phyloP scores from a whole-genome alignment of 2,888 invertebrate species.

The Cheilosia pagana region DNA sequence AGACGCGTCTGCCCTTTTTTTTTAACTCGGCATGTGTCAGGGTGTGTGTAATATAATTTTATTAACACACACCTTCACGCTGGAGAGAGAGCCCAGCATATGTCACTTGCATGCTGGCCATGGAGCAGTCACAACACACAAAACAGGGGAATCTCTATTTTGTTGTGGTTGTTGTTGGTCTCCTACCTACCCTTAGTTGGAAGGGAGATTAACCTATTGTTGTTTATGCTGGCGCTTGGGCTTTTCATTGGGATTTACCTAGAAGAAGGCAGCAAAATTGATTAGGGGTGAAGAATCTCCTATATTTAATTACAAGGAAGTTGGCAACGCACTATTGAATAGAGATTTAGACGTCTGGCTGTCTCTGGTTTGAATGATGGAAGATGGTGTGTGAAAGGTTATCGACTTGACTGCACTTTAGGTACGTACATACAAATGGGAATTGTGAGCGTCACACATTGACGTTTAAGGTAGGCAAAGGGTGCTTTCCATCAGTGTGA shows the following conservation, averaged over 20 bases:
- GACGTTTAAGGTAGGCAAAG: too few relatives aligned
- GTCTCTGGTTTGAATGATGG: conserved; percentile 16
- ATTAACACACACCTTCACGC: conserved; percentile 22
- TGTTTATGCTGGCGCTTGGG: conserved; percentile 22
- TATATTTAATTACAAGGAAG: conserved; percentile 70
- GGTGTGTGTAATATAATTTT: conserved; percentile 64
- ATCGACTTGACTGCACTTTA: background rate
- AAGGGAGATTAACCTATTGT: conserved; percentile 70
- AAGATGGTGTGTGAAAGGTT: conserved; percentile 17
- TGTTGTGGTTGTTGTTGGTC: conserved; percentile 16
- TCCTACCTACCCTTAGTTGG: conserved; percentile 9
- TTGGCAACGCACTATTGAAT: conserved; percentile 23
- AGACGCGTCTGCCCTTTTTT: conserved; percentile 22
- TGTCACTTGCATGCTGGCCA: conserved; percentile 11
- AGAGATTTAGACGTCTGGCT: conserved; percentile 33
- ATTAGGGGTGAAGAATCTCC: conserved; percentile 54
- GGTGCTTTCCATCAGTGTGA: background rate
- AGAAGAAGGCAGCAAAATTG: conserved; percentile 33
- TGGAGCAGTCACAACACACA: conserved; percentile 26
- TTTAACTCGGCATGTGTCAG: background rate
- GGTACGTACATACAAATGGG: background rate
- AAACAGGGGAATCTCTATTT: conserved; percentile 22
- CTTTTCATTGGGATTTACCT: conserved; percentile 50
- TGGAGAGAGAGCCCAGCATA: conserved; percentile 23
- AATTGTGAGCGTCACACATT: background rate